Base-by-base conservation (phyloP, 2,113 vertebrate genomes). In the Ictidomys tridecemlineatus region DNA sequence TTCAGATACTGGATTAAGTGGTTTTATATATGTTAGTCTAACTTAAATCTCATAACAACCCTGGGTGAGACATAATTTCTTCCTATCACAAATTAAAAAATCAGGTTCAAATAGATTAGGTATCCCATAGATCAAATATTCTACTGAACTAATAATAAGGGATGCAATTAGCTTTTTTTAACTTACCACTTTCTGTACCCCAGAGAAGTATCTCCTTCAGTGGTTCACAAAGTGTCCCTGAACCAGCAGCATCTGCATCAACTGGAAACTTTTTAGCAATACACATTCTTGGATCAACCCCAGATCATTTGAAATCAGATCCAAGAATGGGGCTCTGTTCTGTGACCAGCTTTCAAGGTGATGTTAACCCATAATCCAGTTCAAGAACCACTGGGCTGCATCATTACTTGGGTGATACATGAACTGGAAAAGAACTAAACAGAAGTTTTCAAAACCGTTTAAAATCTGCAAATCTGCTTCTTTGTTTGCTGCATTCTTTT, bases 381-480 rank as follows among this genome's bases (percentile, higher is more conserved):
- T 56, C 56, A 7, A 82, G 37, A 87, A 76, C 26, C 65, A 42
- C 4, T 67, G 20, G 26, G 1, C 28, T 80, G 14, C 17, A 30
- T 39, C 53, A 85, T 58, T 69, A 24, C 45, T 63, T 67, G 51
- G 61, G n/a, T 65, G 22, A 34, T 45, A 30, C 30, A n/a, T 39
- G 91, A n/a, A 87, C 14, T 61, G 37, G 10, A 42, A 80, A 88
- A 74, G 0, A 80, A 79, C 42, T 85, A 65, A 90, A 63, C 32
- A 84, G 39, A 94, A 51, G 10, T 45, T 94, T 80, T 85, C 18
- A 85, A 34, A 74, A 90, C 85, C 82, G 67, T 74, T 88, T 85
- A 32, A 96, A 97, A 91, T 88, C 56, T 61, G 14, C 22, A 97
- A 63, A 22, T 48, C 53, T 83, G 0, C 63, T 89, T 61, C 30